Percentiles rank a stretch among this genome's conserved stretches.
These are phyloP conservation scores for Chaunax sp. DNA, from an alignment of 2,797 vertebrate species.

Conservation along the genomic window DNA sequence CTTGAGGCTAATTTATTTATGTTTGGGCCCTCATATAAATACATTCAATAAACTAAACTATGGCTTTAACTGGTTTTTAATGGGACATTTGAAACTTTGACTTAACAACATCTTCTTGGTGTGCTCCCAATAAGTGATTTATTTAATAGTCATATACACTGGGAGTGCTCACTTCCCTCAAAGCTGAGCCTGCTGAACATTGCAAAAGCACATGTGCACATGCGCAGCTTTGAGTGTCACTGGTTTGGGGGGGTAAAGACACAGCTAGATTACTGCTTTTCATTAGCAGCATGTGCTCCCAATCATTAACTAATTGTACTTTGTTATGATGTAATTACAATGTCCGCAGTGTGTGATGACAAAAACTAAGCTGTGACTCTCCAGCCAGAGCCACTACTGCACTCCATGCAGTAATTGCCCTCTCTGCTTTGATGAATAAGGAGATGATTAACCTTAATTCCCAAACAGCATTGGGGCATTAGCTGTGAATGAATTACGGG, in stretches of 20 bases:
- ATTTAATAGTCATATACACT: background rate
- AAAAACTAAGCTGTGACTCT: slow-evolving; percentile 73
- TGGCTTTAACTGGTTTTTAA: background rate
- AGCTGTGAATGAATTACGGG: slow-evolving; percentile 92
- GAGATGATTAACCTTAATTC: slow-evolving; percentile 96
- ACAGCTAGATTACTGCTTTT: slow-evolving; percentile 64
- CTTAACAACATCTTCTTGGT: background rate
- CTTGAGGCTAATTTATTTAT: too few species aligned
- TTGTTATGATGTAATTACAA: slow-evolving; percentile 89
- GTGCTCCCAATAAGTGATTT: background rate
- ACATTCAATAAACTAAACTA: background rate
- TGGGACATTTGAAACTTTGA: background rate
- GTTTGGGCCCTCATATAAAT: background rate
- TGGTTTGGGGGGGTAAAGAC: slow-evolving; percentile 31
- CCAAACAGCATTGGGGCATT: slow-evolving; percentile 90
- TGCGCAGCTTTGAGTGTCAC: slow-evolving; percentile 7
- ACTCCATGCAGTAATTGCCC: slow-evolving; percentile 89
- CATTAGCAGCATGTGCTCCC: slow-evolving; percentile 78
- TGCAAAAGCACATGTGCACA: slow-evolving; percentile 19
- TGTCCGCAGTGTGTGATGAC: slow-evolving; percentile 75
- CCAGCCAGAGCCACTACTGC: slow-evolving; percentile 77
- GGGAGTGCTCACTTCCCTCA: background rate
- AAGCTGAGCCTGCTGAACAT: slow-evolving; percentile 5
- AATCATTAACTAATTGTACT: slow-evolving; percentile 87
- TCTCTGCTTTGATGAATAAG: slow-evolving; percentile 91